Evolutionary conservation across 1,140 invertebrate species (phyloP).

Genomic region (Ceratina japonica): DNA sequence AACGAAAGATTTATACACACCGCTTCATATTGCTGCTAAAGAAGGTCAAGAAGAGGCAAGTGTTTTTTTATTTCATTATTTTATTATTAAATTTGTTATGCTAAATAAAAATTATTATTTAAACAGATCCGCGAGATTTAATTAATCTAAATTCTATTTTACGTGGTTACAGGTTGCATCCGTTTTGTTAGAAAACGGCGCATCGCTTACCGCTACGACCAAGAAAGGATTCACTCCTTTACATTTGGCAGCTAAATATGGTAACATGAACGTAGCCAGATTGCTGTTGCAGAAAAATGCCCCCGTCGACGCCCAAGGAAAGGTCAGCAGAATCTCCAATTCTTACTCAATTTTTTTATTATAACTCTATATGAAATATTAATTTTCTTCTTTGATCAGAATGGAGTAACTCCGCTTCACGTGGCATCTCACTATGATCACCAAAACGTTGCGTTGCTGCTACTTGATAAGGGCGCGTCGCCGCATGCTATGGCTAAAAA

Average conservation of each 20-base stretch:
- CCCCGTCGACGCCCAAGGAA: slow-evolving; percentile 96
- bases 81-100: too few relatives aligned
- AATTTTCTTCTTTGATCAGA: slow-evolving; percentile 78
- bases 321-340: slow-evolving; percentile 77
- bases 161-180: slow-evolving; percentile 85
- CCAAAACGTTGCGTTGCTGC: slow-evolving; percentile 92
- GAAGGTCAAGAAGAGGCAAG: slow-evolving; percentile 93
- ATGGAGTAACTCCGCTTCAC: slow-evolving; percentile 98
- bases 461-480: slow-evolving; percentile 96
- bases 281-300: slow-evolving; percentile 93
- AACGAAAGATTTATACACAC: slow-evolving; percentile 97
- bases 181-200: slow-evolving; percentile 95
- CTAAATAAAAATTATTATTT: slow-evolving; percentile 52
- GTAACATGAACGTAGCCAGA: slow-evolving; percentile 94
- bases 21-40: slow-evolving; percentile 98
- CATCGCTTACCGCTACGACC: slow-evolving; percentile 92
- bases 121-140: too few relatives aligned
- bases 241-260: slow-evolving; percentile 98
- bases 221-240: slow-evolving; percentile 99
- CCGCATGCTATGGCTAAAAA: slow-evolving; percentile 98
- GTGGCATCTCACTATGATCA: slow-evolving; percentile 99
- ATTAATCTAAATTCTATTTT: slow-evolving; percentile 56
- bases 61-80: background rate
- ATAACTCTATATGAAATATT: background rate
- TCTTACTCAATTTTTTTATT: background rate